Evolutionary conservation across 1,140 invertebrate genomes (phyloP).

Genomic region (Stratiolaelaps scimitus): DNA sequence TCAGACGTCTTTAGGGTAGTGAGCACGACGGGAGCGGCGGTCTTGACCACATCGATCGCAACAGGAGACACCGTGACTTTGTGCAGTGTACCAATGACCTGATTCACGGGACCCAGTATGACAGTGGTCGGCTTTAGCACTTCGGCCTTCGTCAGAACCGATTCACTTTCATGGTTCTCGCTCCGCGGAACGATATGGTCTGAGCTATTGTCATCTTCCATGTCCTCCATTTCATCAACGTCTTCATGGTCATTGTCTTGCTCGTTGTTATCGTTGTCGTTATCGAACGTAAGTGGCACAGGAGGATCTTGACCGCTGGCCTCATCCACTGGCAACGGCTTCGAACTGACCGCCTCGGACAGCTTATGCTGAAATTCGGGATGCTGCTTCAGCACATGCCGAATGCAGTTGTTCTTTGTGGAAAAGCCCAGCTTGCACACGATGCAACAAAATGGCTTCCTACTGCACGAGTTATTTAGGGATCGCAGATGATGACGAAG

Average conservation of each 20-base stretch:
- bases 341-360: slow-evolving; percentile 36
- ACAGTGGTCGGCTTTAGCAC: slow-evolving; percentile 3
- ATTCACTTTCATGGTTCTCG: too few species aligned
- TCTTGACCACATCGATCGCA: not conserved
- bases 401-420: slow-evolving; percentile 43
- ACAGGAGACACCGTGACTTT: slow-evolving; percentile 3
- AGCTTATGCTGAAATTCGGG: slow-evolving; percentile 38
- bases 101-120: slow-evolving; percentile 1
- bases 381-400: slow-evolving; percentile 44
- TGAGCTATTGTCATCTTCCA: not conserved
- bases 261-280: slow-evolving; percentile 30
- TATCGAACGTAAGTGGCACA: slow-evolving; percentile 28
- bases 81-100: not conserved
- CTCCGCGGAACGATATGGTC: not conserved
- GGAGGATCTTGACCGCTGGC: slow-evolving; percentile 11
- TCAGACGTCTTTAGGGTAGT: not conserved
- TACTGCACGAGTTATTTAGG: slow-evolving; percentile 40
- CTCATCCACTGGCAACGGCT: slow-evolving; percentile 1
- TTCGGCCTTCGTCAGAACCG: too few species aligned
- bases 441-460: slow-evolving; percentile 42
- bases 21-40: not conserved
- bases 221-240: slow-evolving; percentile 29
- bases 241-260: slow-evolving; percentile 31
- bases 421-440: slow-evolving; percentile 43
- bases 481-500: slow-evolving; percentile 43